phyloP scores from a whole-genome alignment of 2,888 invertebrate genomes.

The Caradrina clavipalpis region DNA sequence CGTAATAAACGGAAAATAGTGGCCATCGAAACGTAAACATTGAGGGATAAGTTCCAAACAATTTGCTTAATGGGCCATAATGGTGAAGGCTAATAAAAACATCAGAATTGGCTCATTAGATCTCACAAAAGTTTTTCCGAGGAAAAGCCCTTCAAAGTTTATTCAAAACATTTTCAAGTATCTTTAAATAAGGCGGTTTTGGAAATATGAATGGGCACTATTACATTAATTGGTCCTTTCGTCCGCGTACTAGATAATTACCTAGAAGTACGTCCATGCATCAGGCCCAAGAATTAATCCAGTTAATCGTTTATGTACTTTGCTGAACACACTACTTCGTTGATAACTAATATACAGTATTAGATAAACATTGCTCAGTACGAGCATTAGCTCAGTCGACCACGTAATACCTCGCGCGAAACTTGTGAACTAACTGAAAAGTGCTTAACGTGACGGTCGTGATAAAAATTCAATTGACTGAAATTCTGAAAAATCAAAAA shows the following conservation, averaged over 20 bases:
- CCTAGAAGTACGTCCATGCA: conserved; percentile 23
- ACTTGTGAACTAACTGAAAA: conserved; percentile 31
- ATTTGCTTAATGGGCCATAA: conserved; percentile 20
- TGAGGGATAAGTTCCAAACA: conserved; percentile 2
- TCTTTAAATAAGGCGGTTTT: neutral
- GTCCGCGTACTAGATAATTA: conserved; percentile 3
- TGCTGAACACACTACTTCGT: conserved; percentile 65
- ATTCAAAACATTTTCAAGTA: neutral
- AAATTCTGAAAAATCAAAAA: conserved; percentile 5
- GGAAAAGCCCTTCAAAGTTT: neutral
- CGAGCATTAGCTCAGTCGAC: conserved; percentile 41
- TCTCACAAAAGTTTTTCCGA: neutral
- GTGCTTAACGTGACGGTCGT: conserved; percentile 13
- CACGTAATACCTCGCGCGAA: conserved; percentile 14
- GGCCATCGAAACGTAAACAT: neutral
- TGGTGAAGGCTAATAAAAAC: neutral
- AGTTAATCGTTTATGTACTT: conserved; percentile 62
- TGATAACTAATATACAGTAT: conserved; percentile 59
- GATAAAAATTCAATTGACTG: neutral
- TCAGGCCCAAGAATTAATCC: conserved; percentile 54
- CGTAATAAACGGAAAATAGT: neutral
- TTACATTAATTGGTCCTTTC: conserved; percentile 3
- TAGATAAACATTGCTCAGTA: conserved; percentile 63
- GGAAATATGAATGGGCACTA: neutral
- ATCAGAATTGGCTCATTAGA: neutral